Evolutionary conservation across 2,888 invertebrate genomes (phyloP).

Genomic region (Sericinus montela): DNA sequence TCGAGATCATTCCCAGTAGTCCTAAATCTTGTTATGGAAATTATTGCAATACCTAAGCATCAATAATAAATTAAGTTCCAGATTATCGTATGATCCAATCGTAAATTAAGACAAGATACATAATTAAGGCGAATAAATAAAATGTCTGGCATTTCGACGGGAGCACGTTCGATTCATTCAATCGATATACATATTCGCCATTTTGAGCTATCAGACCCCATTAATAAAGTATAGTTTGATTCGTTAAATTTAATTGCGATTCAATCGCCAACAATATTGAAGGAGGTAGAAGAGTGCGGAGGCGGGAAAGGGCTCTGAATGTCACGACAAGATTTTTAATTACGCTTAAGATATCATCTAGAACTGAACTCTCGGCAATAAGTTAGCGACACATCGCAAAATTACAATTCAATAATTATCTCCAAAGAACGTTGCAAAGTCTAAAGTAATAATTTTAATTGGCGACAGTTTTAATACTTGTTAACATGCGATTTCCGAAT

Average conservation of each 20-base stretch:
- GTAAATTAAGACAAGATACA: slow-evolving; percentile 80
- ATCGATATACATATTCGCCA: slow-evolving; percentile 52
- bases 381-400: slow-evolving; percentile 59
- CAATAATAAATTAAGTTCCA: slow-evolving; percentile 74
- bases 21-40: slow-evolving; percentile 78
- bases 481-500: slow-evolving; percentile 37
- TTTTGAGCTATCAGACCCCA: slow-evolving; percentile 73
- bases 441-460: slow-evolving; percentile 46
- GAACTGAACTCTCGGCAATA: slow-evolving; percentile 62
- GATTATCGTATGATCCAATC: slow-evolving; percentile 80
- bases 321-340: slow-evolving; percentile 80
- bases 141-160: slow-evolving; percentile 79
- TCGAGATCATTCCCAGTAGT: slow-evolving; percentile 61
- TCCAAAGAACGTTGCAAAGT: slow-evolving; percentile 34
- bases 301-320: slow-evolving; percentile 74
- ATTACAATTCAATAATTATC: slow-evolving; percentile 74
- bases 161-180: slow-evolving; percentile 74
- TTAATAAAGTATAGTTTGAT: slow-evolving; percentile 77
- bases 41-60: slow-evolving; percentile 73
- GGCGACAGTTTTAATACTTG: slow-evolving; percentile 49
- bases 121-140: slow-evolving; percentile 80
- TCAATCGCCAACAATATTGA: slow-evolving; percentile 77
- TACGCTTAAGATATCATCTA: slow-evolving; percentile 77
- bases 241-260: slow-evolving; percentile 76
- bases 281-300: slow-evolving; percentile 67